Evolutionary conservation across 92 coral and sea anemone species (phyloP).

Genomic region (Muricea muricata): DNA sequence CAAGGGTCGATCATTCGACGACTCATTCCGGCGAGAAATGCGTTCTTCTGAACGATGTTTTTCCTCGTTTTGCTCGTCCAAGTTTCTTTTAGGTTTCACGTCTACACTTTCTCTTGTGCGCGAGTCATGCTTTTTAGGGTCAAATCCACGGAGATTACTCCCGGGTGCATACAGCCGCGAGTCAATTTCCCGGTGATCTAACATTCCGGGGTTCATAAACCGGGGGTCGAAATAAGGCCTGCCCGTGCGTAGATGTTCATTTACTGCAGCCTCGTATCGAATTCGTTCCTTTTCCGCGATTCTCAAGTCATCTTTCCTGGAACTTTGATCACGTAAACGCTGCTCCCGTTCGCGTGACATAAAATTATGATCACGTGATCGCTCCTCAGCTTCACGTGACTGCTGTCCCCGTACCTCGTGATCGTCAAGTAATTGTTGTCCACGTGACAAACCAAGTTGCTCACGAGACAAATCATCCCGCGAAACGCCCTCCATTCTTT

Average conservation of each 20-base stretch:
- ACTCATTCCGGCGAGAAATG: background rate
- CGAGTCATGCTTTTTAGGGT: constrained; percentile 14
- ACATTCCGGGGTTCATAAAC: background rate
- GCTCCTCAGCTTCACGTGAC: constrained; percentile 7
- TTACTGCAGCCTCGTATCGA: constrained; percentile 2
- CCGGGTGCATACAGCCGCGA: background rate
- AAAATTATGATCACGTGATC: background rate
- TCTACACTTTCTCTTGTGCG: background rate
- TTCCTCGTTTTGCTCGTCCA: constrained; percentile 10
- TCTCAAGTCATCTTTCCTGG: constrained; percentile 1
- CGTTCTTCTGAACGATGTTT: constrained; percentile 18
- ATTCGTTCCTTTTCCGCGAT: constrained; percentile 26
- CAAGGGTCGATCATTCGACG: constrained; percentile 14
- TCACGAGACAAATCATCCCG: background rate
- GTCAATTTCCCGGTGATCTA: background rate
- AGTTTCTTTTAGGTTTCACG: background rate
- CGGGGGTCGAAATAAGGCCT: constrained; percentile 25
- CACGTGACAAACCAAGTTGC: background rate
- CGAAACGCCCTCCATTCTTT: background rate
- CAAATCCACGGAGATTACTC: background rate
- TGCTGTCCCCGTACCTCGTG: background rate
- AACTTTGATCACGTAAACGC: constrained; percentile 11
- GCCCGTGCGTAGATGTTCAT: background rate
- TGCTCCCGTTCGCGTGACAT: background rate
- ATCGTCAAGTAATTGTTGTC: background rate